Conservation (phyloP, 2,113 vertebrate genomes). For the Thamnaconus septentrionalis region DNA sequence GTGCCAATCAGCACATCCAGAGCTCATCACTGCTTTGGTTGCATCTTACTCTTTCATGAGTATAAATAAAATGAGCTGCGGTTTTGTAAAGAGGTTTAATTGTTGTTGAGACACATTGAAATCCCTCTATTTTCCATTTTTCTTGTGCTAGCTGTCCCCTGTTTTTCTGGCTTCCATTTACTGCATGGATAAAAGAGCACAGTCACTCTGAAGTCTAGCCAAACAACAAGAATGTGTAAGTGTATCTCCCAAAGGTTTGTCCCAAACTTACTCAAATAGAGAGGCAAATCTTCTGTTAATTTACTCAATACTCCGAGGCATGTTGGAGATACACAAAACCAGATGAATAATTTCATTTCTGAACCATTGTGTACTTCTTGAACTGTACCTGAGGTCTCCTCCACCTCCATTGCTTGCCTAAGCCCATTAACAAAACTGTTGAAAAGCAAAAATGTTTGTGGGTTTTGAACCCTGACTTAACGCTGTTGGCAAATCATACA, state of each 20-base stretch:
- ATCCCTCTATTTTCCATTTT: neutral
- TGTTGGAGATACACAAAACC: too few species aligned
- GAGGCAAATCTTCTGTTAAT: too few species aligned
- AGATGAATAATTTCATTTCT: too few species aligned
- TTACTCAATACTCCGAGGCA: too few species aligned
- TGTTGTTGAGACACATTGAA: too few species aligned
- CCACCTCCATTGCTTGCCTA: constrained; percentile 10
- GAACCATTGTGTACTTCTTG: neutral
- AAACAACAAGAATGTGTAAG: too few species aligned
- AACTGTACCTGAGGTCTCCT: constrained; percentile 3
- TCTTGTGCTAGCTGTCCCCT: constrained; percentile 4
- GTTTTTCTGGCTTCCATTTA: neutral
- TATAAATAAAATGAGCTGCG: neutral
- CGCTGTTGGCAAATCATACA: constrained; percentile 10
- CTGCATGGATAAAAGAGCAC: neutral
- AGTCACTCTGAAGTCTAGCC: too few species aligned
- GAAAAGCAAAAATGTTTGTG: neutral
- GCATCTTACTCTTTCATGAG: neutral
- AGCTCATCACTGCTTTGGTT: neutral
- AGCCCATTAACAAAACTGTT: neutral
- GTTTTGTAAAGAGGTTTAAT: neutral
- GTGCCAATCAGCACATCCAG: neutral
- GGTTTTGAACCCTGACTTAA: constrained; percentile 21
- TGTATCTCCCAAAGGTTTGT: too few species aligned
- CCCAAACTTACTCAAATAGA: too few species aligned